Evolutionary conservation across 2,888 invertebrate genomes (phyloP).

Genomic region (Micropterix aruncella): DNA sequence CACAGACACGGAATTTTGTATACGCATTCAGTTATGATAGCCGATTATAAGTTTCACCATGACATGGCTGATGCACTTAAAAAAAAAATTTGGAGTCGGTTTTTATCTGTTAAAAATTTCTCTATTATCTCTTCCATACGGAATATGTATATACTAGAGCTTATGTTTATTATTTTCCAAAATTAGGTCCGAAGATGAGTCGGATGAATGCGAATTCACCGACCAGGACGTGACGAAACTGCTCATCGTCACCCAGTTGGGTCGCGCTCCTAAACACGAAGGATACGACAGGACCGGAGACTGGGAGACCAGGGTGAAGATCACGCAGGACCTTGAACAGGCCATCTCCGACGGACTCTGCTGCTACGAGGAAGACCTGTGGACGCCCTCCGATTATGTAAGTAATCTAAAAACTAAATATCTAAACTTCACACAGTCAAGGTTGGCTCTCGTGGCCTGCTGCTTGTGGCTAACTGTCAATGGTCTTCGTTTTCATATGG

Average conservation of each 20-base stretch:
- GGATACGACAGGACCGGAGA: slow-evolving; percentile 86
- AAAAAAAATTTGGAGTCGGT: too few species aligned
- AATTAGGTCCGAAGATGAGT: slow-evolving; percentile 67
- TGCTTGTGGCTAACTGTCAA: neutral
- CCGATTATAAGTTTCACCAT: too few species aligned
- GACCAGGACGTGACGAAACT: slow-evolving; percentile 89
- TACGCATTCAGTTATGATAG: too few species aligned
- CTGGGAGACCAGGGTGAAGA: slow-evolving; percentile 80
- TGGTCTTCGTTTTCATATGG: neutral
- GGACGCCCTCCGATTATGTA: slow-evolving; percentile 45
- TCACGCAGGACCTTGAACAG: slow-evolving; percentile 87
- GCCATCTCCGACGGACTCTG: slow-evolving; percentile 94
- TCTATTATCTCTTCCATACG: too few species aligned
- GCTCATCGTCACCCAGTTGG: slow-evolving; percentile 81
- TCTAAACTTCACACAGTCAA: too few species aligned
- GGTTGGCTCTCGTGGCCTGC: too few species aligned
- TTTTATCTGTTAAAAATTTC: too few species aligned
- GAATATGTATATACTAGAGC: too few species aligned
- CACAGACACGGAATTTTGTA: too few species aligned
- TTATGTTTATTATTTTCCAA: too few species aligned
- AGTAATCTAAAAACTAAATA: too few species aligned
- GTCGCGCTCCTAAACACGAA: slow-evolving; percentile 63
- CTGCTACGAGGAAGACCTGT: slow-evolving; percentile 91
- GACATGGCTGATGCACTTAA: too few species aligned
- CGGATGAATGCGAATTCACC: slow-evolving; percentile 78